Evolutionary conservation across 2,888 invertebrate species (phyloP), one percentile per base, ranked within the genome.

Genomic region (Petrolisthes manimaculis): DNA sequence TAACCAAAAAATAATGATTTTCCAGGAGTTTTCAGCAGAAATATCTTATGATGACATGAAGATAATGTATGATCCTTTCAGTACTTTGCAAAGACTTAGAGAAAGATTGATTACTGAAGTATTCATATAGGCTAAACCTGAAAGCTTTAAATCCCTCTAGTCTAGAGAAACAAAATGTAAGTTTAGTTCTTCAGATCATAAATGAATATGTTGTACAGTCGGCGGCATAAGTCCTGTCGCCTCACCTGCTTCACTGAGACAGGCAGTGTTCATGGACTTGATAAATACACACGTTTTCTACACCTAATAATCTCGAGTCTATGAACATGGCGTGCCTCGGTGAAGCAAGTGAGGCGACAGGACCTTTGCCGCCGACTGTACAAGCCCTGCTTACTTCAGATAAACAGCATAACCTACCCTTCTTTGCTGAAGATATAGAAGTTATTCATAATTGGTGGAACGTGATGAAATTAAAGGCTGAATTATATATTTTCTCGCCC

Each of bases 161-260:
- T n/a, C 54, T 80, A 55, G 80, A 80, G 55, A 80, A 54, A 18
- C 54, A 54, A 80, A 80, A 80, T n/a, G 80, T 80, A 1, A 80
- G 5, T 80, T 80, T 80, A 24, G 3, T 80, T 54, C 80, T 55
- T 51, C 74, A 74, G 24, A 74, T 74, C 18, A 21, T 74, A 18
- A 74, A 4, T 74, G 3, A n/a, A n/a, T 74, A 67, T 67, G 67
- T 1, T 67, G 18, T 18, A 37, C 37, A 37, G 37, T 37, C 2
- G 37, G n/a, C n/a, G n/a, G n/a, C n/a, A n/a, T n/a, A n/a, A n/a
- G n/a, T n/a, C n/a, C n/a, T n/a, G 37, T 37, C 2, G 37, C 37
- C 37, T 37, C 37, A 37, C 37, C 37, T 37, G 37, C 37, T 37
- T 1, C 1, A 37, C 37, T 37, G 1, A 1, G 2, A 2, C 37